A percentile compares a stretch with the other conserved stretches of the same genome.
These are phyloP conservation scores for Ridgeia piscesae DNA, from an alignment of 1,140 invertebrate species.

Conservation along the genomic window DNA sequence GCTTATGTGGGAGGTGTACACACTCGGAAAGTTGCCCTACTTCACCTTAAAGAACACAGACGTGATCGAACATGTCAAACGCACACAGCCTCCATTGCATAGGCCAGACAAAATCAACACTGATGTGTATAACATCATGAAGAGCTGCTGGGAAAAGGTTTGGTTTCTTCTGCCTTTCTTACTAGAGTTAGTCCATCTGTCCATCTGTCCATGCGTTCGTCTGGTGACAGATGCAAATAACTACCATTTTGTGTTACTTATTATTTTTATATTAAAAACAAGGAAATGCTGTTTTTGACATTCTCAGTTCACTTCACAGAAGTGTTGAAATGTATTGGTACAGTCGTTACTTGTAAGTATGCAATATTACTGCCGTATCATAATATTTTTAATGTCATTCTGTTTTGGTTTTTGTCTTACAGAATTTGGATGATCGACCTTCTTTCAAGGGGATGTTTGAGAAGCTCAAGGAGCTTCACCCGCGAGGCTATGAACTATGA, in stretches of 20 bases:
- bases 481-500: background rate
- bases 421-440: background rate
- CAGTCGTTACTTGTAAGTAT: background rate
- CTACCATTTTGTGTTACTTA: no score
- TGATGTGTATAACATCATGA: background rate
- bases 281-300: background rate
- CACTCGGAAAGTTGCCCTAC: conserved; percentile 50
- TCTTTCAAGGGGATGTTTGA: background rate
- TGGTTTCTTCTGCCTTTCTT: background rate
- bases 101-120: background rate
- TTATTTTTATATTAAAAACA: background rate
- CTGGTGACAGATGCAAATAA: no score
- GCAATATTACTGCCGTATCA: background rate
- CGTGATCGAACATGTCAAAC: conserved; percentile 55
- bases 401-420: background rate
- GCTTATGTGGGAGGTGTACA: conserved; percentile 77
- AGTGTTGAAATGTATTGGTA: background rate
- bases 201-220: no score
- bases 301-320: background rate
- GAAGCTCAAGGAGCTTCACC: background rate
- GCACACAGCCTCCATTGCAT: background rate
- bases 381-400: background rate
- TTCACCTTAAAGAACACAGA: conserved; percentile 75
- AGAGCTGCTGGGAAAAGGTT: background rate
- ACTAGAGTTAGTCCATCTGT: no score